Percentiles rank a stretch among this genome's conserved stretches.
phyloP scores from a whole-genome alignment of 2,113 vertebrate genomes.

The Benitochromis conjunctus region DNA sequence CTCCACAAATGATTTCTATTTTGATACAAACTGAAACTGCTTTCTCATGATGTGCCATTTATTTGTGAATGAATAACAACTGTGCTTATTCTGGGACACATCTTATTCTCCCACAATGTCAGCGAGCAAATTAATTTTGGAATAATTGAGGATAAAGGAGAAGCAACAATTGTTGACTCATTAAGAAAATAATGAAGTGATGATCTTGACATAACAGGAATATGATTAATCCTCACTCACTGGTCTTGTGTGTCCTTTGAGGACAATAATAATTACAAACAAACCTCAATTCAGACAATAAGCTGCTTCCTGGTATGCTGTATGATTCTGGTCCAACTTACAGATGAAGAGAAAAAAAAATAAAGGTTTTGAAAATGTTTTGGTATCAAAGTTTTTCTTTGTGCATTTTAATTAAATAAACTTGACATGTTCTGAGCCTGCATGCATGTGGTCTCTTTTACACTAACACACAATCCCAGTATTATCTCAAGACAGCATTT shows the following conservation, averaged over 20 bases:
- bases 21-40: background rate
- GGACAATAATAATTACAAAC: background rate
- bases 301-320: background rate
- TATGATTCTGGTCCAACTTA: background rate
- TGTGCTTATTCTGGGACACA: background rate
- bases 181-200: background rate
- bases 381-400: background rate
- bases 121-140: background rate
- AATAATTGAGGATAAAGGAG: background rate
- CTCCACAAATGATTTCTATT: background rate
- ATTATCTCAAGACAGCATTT: background rate
- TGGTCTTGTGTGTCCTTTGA: background rate
- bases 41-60: background rate
- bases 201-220: background rate
- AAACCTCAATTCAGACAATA: background rate
- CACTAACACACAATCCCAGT: background rate
- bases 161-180: background rate
- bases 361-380: background rate
- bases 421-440: background rate
- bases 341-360: slow-evolving; percentile 5
- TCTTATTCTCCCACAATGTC: background rate
- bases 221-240: background rate
- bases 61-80: background rate
- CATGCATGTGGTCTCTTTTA: background rate
- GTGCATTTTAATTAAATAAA: background rate